Conservation (phyloP, 1,140 invertebrate genomes). For the Galendromus occidentalis region DNA sequence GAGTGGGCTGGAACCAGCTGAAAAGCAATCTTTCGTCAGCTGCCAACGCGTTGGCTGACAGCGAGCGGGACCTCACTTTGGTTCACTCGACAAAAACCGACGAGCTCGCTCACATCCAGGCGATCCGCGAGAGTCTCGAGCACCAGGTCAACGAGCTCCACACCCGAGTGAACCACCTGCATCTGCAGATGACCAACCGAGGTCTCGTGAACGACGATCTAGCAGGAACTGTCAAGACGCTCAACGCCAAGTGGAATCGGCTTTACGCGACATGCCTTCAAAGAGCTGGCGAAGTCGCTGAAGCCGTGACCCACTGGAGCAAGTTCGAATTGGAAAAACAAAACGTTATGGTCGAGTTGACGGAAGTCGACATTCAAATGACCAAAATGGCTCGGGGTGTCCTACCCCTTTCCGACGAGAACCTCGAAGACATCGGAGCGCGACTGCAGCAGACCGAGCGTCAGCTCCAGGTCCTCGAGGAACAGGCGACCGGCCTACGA, state of each 20-base stretch:
- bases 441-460: not conserved
- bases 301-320: conserved; percentile 2
- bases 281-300: not conserved
- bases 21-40: not conserved
- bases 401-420: not conserved
- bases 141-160: not conserved
- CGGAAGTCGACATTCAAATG: conserved; percentile 4
- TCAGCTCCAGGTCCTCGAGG: not conserved
- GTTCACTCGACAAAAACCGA: not conserved
- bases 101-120: not conserved
- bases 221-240: not conserved
- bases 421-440: not conserved
- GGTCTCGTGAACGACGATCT: conserved; percentile 1
- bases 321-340: conserved; percentile 6
- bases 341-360: conserved; percentile 2
- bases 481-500: not conserved
- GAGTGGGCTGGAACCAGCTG: not conserved
- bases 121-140: not conserved
- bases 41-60: not conserved
- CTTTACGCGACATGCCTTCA: not conserved
- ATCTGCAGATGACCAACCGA: not conserved
- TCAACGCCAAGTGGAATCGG: not conserved
- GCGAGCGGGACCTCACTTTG: not conserved
- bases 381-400: not conserved
- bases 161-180: not conserved